A percentile compares a stretch with the other conserved stretches of the same genome.
phyloP scores from a whole-genome alignment of 2,888 invertebrate genomes.

The Drosophila koepferae region DNA sequence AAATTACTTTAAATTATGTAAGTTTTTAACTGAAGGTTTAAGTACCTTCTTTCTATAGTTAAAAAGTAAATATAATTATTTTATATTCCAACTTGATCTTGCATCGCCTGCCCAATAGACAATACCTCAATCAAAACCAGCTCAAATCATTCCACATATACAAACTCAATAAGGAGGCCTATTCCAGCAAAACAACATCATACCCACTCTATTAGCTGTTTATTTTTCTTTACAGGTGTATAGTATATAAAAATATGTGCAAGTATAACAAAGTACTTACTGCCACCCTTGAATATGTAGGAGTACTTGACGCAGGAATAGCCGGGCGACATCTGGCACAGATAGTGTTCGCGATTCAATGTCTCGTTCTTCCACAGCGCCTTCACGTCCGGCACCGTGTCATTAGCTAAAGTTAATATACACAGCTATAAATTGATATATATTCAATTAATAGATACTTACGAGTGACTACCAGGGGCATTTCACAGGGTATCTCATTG shows the following conservation, averaged over 20 bases:
- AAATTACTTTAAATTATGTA: no score
- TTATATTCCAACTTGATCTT: no score
- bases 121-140: no score
- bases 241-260: neutral
- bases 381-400: conserved; percentile 87
- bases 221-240: neutral
- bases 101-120: no score
- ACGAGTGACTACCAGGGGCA: conserved; percentile 89
- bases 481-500: conserved; percentile 87
- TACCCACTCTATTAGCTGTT: neutral
- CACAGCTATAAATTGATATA: neutral
- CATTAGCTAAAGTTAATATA: conserved; percentile 86
- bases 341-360: conserved; percentile 83
- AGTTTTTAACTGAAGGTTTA: no score
- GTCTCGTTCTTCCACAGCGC: conserved; percentile 87
- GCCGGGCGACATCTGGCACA: conserved; percentile 87
- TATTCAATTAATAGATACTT: conserved; percentile 30
- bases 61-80: no score
- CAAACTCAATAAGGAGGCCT: no score
- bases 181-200: neutral
- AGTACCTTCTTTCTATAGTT: no score
- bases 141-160: no score
- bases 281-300: conserved; percentile 87
- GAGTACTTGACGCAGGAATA: conserved; percentile 89
- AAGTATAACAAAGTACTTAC: conserved; percentile 84